Percentiles rank a stretch among this genome's conserved stretches.
These are phyloP conservation scores for Erebia ligea DNA, from an alignment of 2,888 invertebrate species.

Conservation along the genomic window DNA sequence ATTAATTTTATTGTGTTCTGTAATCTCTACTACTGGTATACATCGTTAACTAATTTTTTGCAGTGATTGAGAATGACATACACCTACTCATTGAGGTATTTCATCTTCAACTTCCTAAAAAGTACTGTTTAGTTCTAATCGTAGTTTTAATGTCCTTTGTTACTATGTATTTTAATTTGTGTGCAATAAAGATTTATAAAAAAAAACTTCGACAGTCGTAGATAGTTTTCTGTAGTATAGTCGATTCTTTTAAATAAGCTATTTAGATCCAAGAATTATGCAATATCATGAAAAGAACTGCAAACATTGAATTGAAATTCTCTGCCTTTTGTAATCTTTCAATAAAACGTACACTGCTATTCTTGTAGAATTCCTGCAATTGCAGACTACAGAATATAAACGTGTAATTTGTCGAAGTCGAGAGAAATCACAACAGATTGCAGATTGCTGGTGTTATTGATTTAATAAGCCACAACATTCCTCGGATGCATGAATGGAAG, in stretches of 20 bases:
- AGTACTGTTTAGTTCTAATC: no score
- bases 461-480: conserved; percentile 30
- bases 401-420: conserved; percentile 12
- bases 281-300: neutral
- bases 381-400: neutral
- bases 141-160: no score
- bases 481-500: conserved; percentile 31
- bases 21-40: neutral
- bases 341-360: neutral
- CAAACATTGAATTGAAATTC: neutral
- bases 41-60: neutral
- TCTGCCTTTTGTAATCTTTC: neutral
- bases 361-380: neutral
- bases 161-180: no score
- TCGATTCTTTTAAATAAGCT: no score
- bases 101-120: no score
- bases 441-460: conserved; percentile 24
- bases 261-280: neutral
- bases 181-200: no score
- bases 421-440: conserved; percentile 13
- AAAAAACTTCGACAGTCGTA: no score
- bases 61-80: neutral
- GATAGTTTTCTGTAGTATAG: no score
- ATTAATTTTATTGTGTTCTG: neutral
- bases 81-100: no score